Conservation (phyloP, 2,113 vertebrate genomes). For the Gallinago media region DNA sequence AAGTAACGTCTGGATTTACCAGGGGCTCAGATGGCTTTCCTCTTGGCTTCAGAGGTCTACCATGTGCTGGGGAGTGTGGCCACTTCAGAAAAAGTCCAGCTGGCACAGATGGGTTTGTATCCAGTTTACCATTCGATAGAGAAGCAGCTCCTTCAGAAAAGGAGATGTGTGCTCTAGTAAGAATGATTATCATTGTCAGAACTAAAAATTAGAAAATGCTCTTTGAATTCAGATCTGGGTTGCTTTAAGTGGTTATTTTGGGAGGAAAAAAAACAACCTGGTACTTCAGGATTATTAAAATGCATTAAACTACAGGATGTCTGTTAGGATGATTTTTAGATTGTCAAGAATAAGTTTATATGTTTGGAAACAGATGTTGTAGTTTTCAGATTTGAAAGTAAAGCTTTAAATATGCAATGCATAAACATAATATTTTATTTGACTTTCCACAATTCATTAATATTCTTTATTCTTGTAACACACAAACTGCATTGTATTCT, state of each 20-base stretch:
- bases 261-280: background rate
- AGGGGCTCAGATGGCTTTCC: slow-evolving; percentile 66
- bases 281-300: background rate
- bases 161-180: background rate
- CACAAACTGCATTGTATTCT: background rate
- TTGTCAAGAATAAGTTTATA: background rate
- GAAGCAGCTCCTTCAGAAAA: background rate
- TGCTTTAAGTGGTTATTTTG: background rate
- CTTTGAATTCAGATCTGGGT: background rate
- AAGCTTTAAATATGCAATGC: background rate
- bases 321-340: background rate
- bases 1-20: background rate
- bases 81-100: slow-evolving; percentile 75
- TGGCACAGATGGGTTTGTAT: slow-evolving; percentile 83
- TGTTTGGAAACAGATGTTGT: background rate
- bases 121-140: background rate
- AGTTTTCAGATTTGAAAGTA: background rate
- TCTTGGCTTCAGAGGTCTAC: slow-evolving; percentile 75
- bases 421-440: background rate
- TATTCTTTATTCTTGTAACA: background rate
- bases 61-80: slow-evolving; percentile 80
- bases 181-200: background rate
- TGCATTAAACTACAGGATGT: background rate
- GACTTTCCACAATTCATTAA: background rate
- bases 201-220: background rate